Evolutionary conservation across 2,888 invertebrate species (phyloP).

Genomic region (Apamea epomidion): DNA sequence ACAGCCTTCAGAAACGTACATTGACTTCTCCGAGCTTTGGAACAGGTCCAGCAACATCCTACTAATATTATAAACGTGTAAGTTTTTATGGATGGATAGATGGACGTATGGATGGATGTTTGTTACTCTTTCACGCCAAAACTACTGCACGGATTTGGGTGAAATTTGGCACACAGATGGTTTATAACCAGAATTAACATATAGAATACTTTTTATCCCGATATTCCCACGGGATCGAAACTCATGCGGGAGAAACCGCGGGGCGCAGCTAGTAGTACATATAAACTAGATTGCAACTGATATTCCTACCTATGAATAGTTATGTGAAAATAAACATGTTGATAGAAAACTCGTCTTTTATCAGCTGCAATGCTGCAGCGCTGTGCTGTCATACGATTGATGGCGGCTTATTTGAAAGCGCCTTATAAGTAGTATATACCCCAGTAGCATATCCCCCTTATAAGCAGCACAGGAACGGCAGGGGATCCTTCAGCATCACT

Average conservation of each 20-base stretch:
- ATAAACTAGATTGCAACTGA: slow-evolving; percentile 10
- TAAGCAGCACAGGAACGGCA: background rate
- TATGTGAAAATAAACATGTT: slow-evolving; percentile 40
- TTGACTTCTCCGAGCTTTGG: slow-evolving; percentile 42
- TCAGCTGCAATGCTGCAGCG: background rate
- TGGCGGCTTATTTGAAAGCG: background rate
- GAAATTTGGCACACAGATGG: too few relatives aligned
- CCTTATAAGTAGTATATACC: background rate
- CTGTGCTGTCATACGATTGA: background rate
- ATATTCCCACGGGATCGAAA: too few relatives aligned
- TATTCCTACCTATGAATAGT: background rate
- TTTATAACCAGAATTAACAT: too few relatives aligned
- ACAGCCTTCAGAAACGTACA: slow-evolving; percentile 4
- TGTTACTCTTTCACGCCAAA: too few relatives aligned
- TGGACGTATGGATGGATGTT: too few relatives aligned
- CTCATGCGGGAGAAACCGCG: too few relatives aligned
- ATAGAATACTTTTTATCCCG: too few relatives aligned
- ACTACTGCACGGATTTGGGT: too few relatives aligned
- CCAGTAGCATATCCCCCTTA: too few relatives aligned
- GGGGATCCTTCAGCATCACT: background rate
- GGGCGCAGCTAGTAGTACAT: background rate
- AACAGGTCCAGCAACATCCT: slow-evolving; percentile 35
- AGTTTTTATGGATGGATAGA: too few relatives aligned
- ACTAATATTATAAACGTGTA: too few relatives aligned
- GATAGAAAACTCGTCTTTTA: background rate